Evolutionary conservation across 2,797 vertebrate genomes (phyloP), one percentile per base, ranked within the genome.

Genomic region (Trichosurus vulpecula): DNA sequence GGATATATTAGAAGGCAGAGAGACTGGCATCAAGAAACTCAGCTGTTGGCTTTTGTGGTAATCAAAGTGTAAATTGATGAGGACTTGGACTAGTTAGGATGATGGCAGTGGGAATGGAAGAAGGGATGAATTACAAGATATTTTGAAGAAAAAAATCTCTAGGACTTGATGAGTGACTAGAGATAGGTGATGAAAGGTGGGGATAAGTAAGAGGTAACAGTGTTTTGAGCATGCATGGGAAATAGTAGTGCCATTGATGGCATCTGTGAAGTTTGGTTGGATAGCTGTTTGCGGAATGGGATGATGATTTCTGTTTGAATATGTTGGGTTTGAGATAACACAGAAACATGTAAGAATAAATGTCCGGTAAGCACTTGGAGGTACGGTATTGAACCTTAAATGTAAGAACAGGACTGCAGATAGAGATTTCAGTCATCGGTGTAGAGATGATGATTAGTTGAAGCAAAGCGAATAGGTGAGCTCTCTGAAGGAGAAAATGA

Each of bases 231-330:
- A 22, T 61, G n/a, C 6, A 25, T 81, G 96, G 52, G 35, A 92
- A 95, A 51, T 66, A 57, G 41, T 92, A 93, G 57, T 94, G 19
- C 53, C 66, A 3, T 51, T 57, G 53, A 66, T 94, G 11, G 25
- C 41, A 54, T 53, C 61, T 56, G 90, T 95, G 58, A 92, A 93
- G 57, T 91, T 92, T 35, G 90, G 57, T 92, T 89, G 92, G 66
- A 93, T 92, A 92, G 92, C 93, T 95, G 51, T 93, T 94, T 55
- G 51, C 74, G 57, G 89, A 41, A 47, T 92, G 94, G 87, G 95
- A 74, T 94, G 92, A 95, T 92, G 4, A 0, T 92, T 94, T 52
- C 25, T 9, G 6, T 87, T 94, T 74, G n/a, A 74, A 74, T 74
- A 61, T 61, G n/a, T 41, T 22, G n/a, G n/a, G n/a, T 96, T 91